Evolutionary conservation across 1,140 invertebrate species (phyloP), one percentile per base, ranked within the genome.

Genomic region (Oscheius sp.): DNA sequence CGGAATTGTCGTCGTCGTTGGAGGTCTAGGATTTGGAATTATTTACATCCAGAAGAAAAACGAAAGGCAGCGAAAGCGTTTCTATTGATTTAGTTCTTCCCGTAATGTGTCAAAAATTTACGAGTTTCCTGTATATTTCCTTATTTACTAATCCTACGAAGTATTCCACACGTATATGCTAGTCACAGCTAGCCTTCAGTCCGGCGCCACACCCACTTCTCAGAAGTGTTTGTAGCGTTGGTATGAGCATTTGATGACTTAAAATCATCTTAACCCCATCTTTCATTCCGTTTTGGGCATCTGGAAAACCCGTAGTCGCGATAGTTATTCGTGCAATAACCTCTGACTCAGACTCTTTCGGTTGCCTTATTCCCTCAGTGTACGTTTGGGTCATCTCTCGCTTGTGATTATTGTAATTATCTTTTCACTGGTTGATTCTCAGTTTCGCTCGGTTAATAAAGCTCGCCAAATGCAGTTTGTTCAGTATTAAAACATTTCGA

Each of bases 1-100:
- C 46, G 81, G 67, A n/a, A 72, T 84, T 32, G 79, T 77, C 64
- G 80, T 81, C 26, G 64, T 81, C 20, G 74, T 81, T 55, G 80
- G 78, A 10, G 80, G 66, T 13, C 62, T 82, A 26, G 70, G 77
- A 29, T 84, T 82, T 45, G 82, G 82, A 13, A 63, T 81, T 7
- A 38, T 79, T 36, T 82, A 69, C 42, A 75, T 79, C 23, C 80
- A 82, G 62, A 79, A 82, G 28, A 68, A 73, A 28, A 79, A 82
- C 28, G 73, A 80, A 32, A 61, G 82, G 34, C 64, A 75, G 29
- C 55, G 82, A 52, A 82, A 82, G 63, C 77, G 80, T 61, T 82
- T 82, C 72, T 82, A 82, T 65, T 82, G 66, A 26, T 15, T 10
- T 13, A 79, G 28, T 59, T 18, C 18, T 10, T 31, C n/a, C n/a